Evolutionary conservation across 2,888 invertebrate genomes (phyloP).

Genomic region (Clusia tigrina): DNA sequence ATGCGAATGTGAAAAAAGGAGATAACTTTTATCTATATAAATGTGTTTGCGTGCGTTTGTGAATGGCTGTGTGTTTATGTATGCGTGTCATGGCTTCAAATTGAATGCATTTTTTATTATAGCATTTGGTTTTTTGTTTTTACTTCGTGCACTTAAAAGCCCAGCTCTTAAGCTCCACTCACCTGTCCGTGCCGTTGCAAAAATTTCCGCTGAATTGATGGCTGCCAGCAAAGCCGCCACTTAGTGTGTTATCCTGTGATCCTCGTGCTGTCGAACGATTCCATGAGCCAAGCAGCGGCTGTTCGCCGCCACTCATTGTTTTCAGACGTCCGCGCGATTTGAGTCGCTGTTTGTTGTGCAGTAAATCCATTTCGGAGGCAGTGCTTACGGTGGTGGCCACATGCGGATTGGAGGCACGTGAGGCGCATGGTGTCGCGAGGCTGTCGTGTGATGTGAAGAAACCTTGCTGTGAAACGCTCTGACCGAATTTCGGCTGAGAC

Average conservation of each 20-base stretch:
- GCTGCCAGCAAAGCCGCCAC: conserved; percentile 66
- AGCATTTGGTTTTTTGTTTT: no score
- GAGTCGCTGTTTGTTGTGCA: conserved; percentile 68
- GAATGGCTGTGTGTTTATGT: background rate
- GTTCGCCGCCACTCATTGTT: conserved; percentile 71
- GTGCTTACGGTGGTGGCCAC: conserved; percentile 68
- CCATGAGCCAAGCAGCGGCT: conserved; percentile 77
- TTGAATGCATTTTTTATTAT: background rate
- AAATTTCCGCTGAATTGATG: conserved; percentile 72
- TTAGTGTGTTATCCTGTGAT: conserved; percentile 67
- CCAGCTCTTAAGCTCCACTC: no score
- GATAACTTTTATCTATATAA: no score
- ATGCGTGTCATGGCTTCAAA: background rate
- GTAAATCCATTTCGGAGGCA: conserved; percentile 77
- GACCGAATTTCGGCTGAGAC: conserved; percentile 67
- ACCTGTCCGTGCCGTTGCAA: conserved; percentile 76
- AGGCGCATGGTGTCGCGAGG: conserved; percentile 74
- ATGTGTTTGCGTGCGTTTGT: background rate
- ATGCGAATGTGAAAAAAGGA: background rate
- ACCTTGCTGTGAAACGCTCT: conserved; percentile 68
- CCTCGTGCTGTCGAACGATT: conserved; percentile 67
- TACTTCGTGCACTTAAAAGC: no score
- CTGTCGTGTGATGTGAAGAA: conserved; percentile 80
- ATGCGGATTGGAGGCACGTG: conserved; percentile 68
- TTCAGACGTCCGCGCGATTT: conserved; percentile 74